Conservation (phyloP, 2,888 invertebrate genomes). For the Nymphalis urticae region DNA sequence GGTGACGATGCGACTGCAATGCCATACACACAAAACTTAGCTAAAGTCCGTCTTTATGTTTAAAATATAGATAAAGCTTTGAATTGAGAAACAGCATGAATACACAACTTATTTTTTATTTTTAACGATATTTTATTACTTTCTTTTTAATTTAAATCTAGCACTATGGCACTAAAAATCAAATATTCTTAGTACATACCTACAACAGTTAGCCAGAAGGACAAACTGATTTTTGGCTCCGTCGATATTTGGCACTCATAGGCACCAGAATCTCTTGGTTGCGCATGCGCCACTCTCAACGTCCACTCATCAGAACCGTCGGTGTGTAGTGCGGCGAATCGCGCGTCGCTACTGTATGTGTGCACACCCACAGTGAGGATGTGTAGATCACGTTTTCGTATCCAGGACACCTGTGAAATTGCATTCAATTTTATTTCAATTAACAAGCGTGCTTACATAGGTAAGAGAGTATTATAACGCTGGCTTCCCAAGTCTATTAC, state of each 20-base stretch:
- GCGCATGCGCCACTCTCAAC: constrained; percentile 81
- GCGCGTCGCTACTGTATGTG: constrained; percentile 85
- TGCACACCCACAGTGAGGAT: constrained; percentile 85
- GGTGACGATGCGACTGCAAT: too few relatives aligned
- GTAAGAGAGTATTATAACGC: too few relatives aligned
- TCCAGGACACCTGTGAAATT: constrained; percentile 89
- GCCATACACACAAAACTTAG: too few relatives aligned
- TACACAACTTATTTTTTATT: too few relatives aligned
- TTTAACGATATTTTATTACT: too few relatives aligned
- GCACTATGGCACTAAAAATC: neutral
- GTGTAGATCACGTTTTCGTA: constrained; percentile 91
- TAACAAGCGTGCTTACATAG: neutral
- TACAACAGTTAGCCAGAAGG: constrained; percentile 88
- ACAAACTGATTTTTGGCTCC: constrained; percentile 92
- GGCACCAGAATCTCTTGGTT: constrained; percentile 90
- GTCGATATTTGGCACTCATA: constrained; percentile 97
- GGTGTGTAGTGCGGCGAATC: constrained; percentile 85
- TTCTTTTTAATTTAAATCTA: too few relatives aligned
- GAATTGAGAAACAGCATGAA: too few relatives aligned
- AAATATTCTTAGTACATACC: constrained; percentile 79
- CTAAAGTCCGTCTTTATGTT: too few relatives aligned
- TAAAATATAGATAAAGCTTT: too few relatives aligned
- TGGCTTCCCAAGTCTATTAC: neutral
- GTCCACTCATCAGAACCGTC: constrained; percentile 85
- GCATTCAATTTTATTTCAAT: neutral